phyloP scores from a whole-genome alignment of 2,113 vertebrate genomes.

The Platysternon megacephalum region DNA sequence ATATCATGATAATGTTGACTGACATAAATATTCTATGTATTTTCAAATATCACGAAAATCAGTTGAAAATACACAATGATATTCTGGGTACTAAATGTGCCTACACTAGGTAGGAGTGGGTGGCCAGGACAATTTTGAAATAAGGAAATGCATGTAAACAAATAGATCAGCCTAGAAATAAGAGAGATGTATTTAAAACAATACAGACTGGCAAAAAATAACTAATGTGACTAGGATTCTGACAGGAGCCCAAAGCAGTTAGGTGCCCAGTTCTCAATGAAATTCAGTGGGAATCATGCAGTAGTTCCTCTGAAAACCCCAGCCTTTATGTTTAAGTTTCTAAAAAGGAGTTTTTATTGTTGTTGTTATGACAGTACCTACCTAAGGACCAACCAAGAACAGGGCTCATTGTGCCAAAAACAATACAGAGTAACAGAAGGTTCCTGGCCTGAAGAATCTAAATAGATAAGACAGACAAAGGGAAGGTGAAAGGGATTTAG shows the following conservation, averaged over 20 bases:
- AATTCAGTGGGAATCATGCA: background rate
- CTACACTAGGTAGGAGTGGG: background rate
- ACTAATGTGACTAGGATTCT: background rate
- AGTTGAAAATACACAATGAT: conserved; percentile 41
- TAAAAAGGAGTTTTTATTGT: background rate
- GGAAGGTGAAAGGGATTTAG: conserved; percentile 15
- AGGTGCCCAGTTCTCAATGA: background rate
- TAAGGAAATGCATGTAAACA: background rate
- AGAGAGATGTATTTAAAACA: background rate
- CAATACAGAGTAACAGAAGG: background rate
- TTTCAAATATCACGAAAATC: background rate
- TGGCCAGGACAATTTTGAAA: background rate
- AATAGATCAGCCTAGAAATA: background rate
- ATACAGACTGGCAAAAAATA: conserved; percentile 18
- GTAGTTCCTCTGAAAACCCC: background rate
- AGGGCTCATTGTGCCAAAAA: background rate
- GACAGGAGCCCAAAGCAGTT: background rate
- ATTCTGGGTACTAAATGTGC: conserved; percentile 8
- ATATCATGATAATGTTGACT: background rate
- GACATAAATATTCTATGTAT: conserved; percentile 22
- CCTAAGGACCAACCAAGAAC: background rate
- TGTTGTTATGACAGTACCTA: background rate
- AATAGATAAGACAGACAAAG: conserved; percentile 19
- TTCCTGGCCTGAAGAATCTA: background rate
- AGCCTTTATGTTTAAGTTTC: background rate